These are phyloP conservation scores for Lampropteryx suffumata DNA, from an alignment of 2,888 invertebrate genomes.

Conservation along the genomic window DNA sequence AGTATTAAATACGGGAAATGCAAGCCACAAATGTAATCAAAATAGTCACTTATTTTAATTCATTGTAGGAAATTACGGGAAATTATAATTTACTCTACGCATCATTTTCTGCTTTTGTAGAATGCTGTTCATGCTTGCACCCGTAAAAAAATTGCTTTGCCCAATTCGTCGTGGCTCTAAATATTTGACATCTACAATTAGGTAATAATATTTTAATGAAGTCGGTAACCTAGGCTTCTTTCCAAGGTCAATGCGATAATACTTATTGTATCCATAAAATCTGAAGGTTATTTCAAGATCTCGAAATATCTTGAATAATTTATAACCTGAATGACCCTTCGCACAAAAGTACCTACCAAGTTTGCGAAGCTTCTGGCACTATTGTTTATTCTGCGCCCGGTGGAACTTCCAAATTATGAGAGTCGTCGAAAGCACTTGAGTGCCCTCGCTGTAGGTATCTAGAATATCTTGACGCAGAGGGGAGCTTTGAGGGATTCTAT, in stretches of 20 bases:
- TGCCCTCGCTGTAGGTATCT: constrained; percentile 14
- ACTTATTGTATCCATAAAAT: neutral
- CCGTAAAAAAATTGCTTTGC: too few relatives aligned
- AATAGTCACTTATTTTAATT: neutral
- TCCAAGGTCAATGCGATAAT: constrained; percentile 1
- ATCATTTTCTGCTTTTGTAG: too few relatives aligned
- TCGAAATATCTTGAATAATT: constrained; percentile 16
- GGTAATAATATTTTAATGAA: too few relatives aligned
- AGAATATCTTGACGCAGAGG: constrained; percentile 9
- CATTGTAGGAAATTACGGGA: too few relatives aligned
- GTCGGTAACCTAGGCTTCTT: too few relatives aligned
- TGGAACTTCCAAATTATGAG: constrained; percentile 18
- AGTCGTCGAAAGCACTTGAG: constrained; percentile 9
- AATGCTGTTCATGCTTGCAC: too few relatives aligned
- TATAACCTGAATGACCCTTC: constrained; percentile 14
- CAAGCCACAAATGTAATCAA: constrained; percentile 8
- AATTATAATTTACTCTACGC: too few relatives aligned
- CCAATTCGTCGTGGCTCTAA: too few relatives aligned
- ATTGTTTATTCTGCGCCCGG: constrained; percentile 11
- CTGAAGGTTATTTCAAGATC: constrained; percentile 8
- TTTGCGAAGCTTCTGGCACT: neutral
- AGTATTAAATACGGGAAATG: constrained; percentile 18
- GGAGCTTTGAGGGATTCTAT: constrained; percentile 7
- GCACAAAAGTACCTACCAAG: neutral
- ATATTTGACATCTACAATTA: too few relatives aligned